A percentile compares a stretch with the other conserved stretches of the same genome.
phyloP scores from a whole-genome alignment of 2,888 invertebrate genomes.

The Plagodis dolabraria region DNA sequence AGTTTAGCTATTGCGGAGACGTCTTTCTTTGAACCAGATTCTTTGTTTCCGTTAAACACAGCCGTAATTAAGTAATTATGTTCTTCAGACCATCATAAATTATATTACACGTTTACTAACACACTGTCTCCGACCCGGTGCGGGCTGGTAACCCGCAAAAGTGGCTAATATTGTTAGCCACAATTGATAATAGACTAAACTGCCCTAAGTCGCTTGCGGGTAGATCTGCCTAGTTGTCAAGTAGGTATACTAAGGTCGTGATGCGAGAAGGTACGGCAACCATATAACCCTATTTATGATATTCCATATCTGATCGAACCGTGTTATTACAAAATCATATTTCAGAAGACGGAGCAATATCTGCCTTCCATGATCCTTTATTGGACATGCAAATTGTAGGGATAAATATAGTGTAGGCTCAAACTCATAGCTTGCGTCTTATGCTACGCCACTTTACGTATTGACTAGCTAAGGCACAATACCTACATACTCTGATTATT shows the following conservation, averaged over 20 bases:
- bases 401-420: constrained; percentile 15
- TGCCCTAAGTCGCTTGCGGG: constrained; percentile 8
- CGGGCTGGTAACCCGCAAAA: background rate
- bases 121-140: no score
- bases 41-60: constrained; percentile 40
- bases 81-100: background rate
- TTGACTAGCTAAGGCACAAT: no score
- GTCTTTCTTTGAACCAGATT: constrained; percentile 33
- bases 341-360: constrained; percentile 20
- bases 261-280: constrained; percentile 9
- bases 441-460: background rate
- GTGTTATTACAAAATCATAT: constrained; percentile 26
- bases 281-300: constrained; percentile 2
- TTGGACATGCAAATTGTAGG: constrained; percentile 30
- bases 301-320: constrained; percentile 20
- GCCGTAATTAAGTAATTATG: background rate
- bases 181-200: constrained; percentile 14
- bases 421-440: constrained; percentile 7
- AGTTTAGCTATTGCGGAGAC: constrained; percentile 24
- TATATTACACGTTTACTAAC: background rate
- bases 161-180: constrained; percentile 6
- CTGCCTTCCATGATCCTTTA: constrained; percentile 25
- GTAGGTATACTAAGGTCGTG: constrained; percentile 7
- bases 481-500: no score
- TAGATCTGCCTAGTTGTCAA: background rate